Evolutionary conservation across 2,797 vertebrate genomes (phyloP).

Genomic region (Apogon hyalosoma): DNA sequence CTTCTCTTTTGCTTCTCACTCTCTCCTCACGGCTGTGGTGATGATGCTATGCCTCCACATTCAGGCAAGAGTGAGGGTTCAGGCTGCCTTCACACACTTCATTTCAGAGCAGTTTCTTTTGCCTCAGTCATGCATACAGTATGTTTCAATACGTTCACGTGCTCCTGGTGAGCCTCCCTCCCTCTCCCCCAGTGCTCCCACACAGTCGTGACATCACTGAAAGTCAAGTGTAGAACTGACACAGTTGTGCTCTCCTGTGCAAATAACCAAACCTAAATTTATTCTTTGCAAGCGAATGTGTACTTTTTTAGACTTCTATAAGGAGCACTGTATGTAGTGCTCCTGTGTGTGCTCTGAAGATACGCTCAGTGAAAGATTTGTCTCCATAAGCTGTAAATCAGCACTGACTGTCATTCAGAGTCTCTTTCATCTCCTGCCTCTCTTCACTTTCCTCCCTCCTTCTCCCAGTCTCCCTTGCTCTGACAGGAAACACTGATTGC

Average conservation of each 20-base stretch:
- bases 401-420: slow-evolving; percentile 45
- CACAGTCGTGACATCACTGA: slow-evolving; percentile 50
- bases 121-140: slow-evolving; percentile 80
- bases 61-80: slow-evolving; percentile 52
- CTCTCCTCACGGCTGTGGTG: slow-evolving; percentile 62
- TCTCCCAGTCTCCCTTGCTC: slow-evolving; percentile 23
- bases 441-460: slow-evolving; percentile 44
- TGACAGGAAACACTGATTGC: slow-evolving; percentile 83
- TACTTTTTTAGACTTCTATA: slow-evolving; percentile 19
- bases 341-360: slow-evolving; percentile 21
- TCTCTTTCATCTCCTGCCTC: slow-evolving; percentile 43
- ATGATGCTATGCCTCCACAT: slow-evolving; percentile 72
- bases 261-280: slow-evolving; percentile 17
- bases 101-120: slow-evolving; percentile 65
- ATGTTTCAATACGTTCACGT: slow-evolving; percentile 62
- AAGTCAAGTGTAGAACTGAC: slow-evolving; percentile 30
- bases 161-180: slow-evolving; percentile 38
- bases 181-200: slow-evolving; percentile 41
- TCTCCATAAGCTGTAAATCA: slow-evolving; percentile 70
- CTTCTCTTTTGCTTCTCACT: slow-evolving; percentile 44
- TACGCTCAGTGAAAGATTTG: slow-evolving; percentile 20
- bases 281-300: slow-evolving; percentile 6
- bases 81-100: slow-evolving; percentile 51
- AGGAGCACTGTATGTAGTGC: slow-evolving; percentile 6
- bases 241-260: slow-evolving; percentile 19